Base-by-base conservation (phyloP, 1,140 invertebrate genomes). In the Thaumatotibia leucotreta region DNA sequence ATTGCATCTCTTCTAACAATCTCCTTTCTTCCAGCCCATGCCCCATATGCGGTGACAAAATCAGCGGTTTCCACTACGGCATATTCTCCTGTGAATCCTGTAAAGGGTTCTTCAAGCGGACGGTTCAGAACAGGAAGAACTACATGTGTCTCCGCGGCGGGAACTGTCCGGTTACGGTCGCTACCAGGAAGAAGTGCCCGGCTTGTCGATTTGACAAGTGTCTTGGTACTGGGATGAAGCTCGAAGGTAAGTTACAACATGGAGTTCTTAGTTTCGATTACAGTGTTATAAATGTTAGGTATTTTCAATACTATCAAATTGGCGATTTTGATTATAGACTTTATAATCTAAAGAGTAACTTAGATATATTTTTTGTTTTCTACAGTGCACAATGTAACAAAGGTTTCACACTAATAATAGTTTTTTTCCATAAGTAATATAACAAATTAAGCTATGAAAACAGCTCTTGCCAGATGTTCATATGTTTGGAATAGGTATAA, bases 31-130 rank as follows among this genome's bases (percentile, higher is more conserved):
- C 92, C 82, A 98, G 97, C 75, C 97, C 97, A 0, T 99, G 97
- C 90, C 97, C 97, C 6, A 98, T 99, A 64, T 99, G 97, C 82
- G 97, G 97, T 0, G 97, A 99, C 86, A 97, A 98, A 86, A 98
- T 98, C 74, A 97, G 96, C 70, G 97, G 97, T 9, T 98, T 98
- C 88, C 97, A 98, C 86, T 98, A 98, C 81, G 97, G 97, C 9
- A 99, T 99, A 75, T 99, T 98, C 88, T 98, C 97, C 9, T 99
- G 98, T 91, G 98, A 99, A 84, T 98, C 97, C 9, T 99, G 96
- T 86, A 99, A 99, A 92, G 98, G 98, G 2, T 99, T 99, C 90
- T 99, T 99, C 92, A 99, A 99, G 89, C 93, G 98, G 69, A 99
- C 98, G 45, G 98, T 99, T 3, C 98, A 99, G 92, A 99, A 99